Evolutionary conservation across 2,797 vertebrate species (phyloP).

Genomic region (Hemibagrus guttatus): DNA sequence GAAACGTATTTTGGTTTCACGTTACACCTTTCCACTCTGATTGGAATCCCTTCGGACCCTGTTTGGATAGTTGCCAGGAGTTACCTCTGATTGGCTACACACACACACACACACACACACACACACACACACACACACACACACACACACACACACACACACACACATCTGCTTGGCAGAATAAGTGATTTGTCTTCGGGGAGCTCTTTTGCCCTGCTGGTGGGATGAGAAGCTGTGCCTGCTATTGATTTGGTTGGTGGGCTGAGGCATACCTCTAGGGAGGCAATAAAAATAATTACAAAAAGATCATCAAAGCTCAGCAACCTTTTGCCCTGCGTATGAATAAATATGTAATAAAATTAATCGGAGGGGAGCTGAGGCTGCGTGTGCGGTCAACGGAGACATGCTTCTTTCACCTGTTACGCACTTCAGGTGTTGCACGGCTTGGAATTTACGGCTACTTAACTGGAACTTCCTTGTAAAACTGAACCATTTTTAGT

Average conservation of each 20-base stretch:
- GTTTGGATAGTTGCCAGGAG: constrained; percentile 70
- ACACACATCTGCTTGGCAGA: constrained; percentile 66
- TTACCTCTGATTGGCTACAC: constrained; percentile 69
- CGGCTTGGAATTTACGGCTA: neutral
- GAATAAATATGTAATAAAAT: constrained; percentile 73
- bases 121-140: constrained; percentile 37
- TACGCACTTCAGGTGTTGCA: neutral
- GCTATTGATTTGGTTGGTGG: constrained; percentile 79
- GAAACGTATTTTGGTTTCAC: constrained; percentile 54
- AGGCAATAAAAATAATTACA: constrained; percentile 82
- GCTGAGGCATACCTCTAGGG: constrained; percentile 73
- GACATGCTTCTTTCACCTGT: neutral
- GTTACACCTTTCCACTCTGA: constrained; percentile 64
- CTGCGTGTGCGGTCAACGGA: constrained; percentile 65
- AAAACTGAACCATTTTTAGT: neutral
- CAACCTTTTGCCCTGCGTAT: constrained; percentile 75
- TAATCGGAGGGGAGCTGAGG: constrained; percentile 59
- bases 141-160: constrained; percentile 34
- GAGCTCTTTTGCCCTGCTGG: constrained; percentile 75
- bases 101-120: constrained; percentile 27
- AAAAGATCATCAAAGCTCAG: constrained; percentile 78
- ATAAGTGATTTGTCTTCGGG: constrained; percentile 77
- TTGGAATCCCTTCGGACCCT: constrained; percentile 57
- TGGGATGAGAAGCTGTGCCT: constrained; percentile 64
- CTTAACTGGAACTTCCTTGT: neutral